phyloP scores from a whole-genome alignment of 1,140 invertebrate species.

The Drosophila arawakana region DNA sequence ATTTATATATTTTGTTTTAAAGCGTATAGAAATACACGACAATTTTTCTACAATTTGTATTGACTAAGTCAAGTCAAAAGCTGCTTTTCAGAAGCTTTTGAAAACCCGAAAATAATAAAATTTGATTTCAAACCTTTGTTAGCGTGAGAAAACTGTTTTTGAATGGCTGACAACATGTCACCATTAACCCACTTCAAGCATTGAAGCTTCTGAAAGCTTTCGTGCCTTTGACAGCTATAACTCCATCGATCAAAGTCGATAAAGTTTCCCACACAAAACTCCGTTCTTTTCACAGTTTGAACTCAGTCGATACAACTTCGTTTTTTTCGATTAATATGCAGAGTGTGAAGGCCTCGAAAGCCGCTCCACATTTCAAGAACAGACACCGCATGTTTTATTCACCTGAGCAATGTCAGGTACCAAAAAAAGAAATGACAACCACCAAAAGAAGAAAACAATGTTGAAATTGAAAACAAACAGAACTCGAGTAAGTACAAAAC shows the following conservation, averaged over 20 bases:
- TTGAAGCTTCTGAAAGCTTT: conserved; percentile 10
- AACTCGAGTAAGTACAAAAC: conserved; percentile 21
- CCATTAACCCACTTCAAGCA: conserved; percentile 1
- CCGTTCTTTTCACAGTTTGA: conserved; percentile 6
- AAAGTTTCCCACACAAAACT: conserved; percentile 24
- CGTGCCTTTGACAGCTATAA: background rate
- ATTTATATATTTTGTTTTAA: background rate
- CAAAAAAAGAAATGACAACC: conserved; percentile 12
- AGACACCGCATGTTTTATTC: conserved; percentile 50
- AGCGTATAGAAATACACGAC: background rate
- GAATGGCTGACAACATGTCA: background rate
- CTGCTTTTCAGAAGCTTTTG: too few species aligned
- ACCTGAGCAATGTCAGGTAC: conserved; percentile 45
- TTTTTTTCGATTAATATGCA: conserved; percentile 37
- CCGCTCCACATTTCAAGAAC: conserved; percentile 49
- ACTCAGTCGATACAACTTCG: background rate
- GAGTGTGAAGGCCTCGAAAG: conserved; percentile 34
- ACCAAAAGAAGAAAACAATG: background rate
- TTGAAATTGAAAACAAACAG: conserved; percentile 38
- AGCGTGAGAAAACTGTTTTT: conserved; percentile 4
- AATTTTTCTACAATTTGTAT: background rate
- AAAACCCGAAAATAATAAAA: too few species aligned
- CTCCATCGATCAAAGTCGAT: conserved; percentile 20
- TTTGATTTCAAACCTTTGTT: background rate
- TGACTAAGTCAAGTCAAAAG: too few species aligned